Percentiles rank a stretch among this genome's conserved stretches.
Evolutionary conservation across 2,113 vertebrate species (phyloP).

Genomic region (Numida meleagris): DNA sequence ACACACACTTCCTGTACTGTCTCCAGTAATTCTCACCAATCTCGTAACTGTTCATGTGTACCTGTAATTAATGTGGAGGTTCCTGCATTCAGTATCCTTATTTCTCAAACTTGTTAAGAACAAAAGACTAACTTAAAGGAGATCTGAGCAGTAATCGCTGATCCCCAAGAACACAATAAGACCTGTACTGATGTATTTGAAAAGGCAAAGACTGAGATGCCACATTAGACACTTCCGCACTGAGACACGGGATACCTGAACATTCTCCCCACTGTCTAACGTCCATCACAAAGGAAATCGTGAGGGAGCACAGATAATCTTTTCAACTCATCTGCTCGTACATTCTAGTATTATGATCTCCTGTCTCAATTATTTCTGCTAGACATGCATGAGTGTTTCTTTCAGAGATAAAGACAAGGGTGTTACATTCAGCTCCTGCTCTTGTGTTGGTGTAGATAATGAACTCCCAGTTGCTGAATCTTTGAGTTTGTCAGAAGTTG

Average conservation of each 20-base stretch:
- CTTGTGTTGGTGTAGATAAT: slow-evolving; percentile 43
- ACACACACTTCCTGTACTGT: neutral
- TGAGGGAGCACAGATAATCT: slow-evolving; percentile 51
- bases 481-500: slow-evolving; percentile 64
- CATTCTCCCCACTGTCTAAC: slow-evolving; percentile 38
- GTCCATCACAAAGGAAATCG: slow-evolving; percentile 46
- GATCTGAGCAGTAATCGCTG: slow-evolving; percentile 33
- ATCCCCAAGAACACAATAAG: neutral
- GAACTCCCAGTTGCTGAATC: slow-evolving; percentile 69
- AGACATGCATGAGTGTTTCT: slow-evolving; percentile 61
- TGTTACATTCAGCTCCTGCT: slow-evolving; percentile 40
- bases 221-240: neutral
- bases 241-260: slow-evolving; percentile 10
- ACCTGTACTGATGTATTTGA: slow-evolving; percentile 57
- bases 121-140: slow-evolving; percentile 43
- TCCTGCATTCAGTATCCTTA: neutral
- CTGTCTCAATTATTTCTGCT: slow-evolving; percentile 71
- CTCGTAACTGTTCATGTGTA: neutral
- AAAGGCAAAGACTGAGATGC: slow-evolving; percentile 55
- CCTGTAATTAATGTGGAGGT: neutral
- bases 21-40: neutral
- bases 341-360: slow-evolving; percentile 38
- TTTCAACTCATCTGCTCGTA: slow-evolving; percentile 29
- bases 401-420: slow-evolving; percentile 59
- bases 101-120: slow-evolving; percentile 42